phyloP scores from a whole-genome alignment of 2,797 vertebrate species.

The Poeciliopsis turneri region DNA sequence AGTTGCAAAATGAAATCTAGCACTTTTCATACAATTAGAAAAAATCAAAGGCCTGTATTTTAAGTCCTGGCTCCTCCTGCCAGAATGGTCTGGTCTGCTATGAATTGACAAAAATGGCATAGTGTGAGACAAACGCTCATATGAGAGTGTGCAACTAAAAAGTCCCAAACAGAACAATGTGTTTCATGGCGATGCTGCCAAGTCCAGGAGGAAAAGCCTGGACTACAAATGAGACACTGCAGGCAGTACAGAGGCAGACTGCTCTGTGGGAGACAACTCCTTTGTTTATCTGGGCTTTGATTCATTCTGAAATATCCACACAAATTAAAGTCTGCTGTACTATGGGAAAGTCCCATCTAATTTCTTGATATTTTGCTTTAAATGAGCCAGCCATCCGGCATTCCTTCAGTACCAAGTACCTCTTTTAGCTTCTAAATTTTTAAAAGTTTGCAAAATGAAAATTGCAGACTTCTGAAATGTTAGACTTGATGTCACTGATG shows the following conservation, averaged over 20 bases:
- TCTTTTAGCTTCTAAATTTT: not conserved
- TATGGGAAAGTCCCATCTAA: not conserved
- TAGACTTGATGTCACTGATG: not conserved
- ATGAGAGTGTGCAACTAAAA: not conserved
- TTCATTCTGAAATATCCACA: constrained; percentile 14
- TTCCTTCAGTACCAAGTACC: not conserved
- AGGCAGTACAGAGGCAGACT: constrained; percentile 8
- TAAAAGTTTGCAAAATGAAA: not conserved
- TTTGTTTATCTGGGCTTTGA: constrained; percentile 1
- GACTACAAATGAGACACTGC: constrained; percentile 12
- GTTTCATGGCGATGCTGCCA: not conserved
- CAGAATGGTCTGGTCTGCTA: not conserved
- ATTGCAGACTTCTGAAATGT: not conserved
- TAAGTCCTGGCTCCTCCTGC: not conserved
- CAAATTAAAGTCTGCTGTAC: constrained; percentile 15
- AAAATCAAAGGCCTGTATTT: not conserved
- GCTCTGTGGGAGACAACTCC: constrained; percentile 8
- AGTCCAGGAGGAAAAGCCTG: constrained; percentile 7
- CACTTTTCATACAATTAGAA: not conserved
- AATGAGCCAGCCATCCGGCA: not conserved
- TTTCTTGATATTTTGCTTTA: not conserved
- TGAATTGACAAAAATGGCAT: not conserved
- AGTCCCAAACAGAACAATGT: constrained; percentile 9
- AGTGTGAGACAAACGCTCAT: not conserved
- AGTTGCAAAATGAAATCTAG: not conserved